These are phyloP conservation scores for Catalaphyllia jardinei DNA, from an alignment of 64 coral and sea anemone genomes.

Conservation along the genomic window DNA sequence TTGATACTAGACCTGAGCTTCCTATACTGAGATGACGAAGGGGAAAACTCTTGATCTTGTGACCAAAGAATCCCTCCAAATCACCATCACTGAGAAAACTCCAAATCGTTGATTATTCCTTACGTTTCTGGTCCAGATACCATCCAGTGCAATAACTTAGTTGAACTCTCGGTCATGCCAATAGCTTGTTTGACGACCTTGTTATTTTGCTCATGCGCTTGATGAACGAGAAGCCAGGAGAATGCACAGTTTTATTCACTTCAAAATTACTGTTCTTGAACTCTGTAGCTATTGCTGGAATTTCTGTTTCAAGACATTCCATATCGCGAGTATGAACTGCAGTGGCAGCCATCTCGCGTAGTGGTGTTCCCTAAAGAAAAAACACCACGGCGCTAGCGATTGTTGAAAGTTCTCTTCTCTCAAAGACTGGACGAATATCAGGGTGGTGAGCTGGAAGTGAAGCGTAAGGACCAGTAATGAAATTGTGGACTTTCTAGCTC, in stretches of 20 bases:
- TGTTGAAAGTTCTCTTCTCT: slow-evolving; percentile 29
- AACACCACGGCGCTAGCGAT: slow-evolving; percentile 8
- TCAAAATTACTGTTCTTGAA: slow-evolving; percentile 38
- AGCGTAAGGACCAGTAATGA: slow-evolving; percentile 49
- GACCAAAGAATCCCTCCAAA: too few relatives aligned
- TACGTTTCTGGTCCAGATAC: slow-evolving; percentile 8
- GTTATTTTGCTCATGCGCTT: slow-evolving; percentile 11
- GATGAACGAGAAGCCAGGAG: background rate
- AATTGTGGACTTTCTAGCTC: slow-evolving; percentile 43
- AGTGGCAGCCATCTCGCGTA: background rate
- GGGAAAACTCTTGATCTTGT: slow-evolving; percentile 46
- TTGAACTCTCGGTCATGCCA: background rate
- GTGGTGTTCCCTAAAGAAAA: background rate
- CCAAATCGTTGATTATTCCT: slow-evolving; percentile 9
- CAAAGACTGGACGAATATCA: slow-evolving; percentile 26
- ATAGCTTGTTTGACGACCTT: background rate
- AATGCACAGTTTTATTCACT: slow-evolving; percentile 7
- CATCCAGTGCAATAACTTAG: slow-evolving; percentile 40
- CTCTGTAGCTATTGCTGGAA: slow-evolving; percentile 4
- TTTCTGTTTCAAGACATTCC: slow-evolving; percentile 6
- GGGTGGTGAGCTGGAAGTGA: slow-evolving; percentile 1
- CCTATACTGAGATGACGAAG: slow-evolving; percentile 23
- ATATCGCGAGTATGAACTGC: slow-evolving; percentile 22
- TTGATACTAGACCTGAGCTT: slow-evolving; percentile 20
- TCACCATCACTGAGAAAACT: background rate